These are phyloP conservation scores for Amblyteles armatorius DNA, from an alignment of 2,888 invertebrate species.

Conservation along the genomic window DNA sequence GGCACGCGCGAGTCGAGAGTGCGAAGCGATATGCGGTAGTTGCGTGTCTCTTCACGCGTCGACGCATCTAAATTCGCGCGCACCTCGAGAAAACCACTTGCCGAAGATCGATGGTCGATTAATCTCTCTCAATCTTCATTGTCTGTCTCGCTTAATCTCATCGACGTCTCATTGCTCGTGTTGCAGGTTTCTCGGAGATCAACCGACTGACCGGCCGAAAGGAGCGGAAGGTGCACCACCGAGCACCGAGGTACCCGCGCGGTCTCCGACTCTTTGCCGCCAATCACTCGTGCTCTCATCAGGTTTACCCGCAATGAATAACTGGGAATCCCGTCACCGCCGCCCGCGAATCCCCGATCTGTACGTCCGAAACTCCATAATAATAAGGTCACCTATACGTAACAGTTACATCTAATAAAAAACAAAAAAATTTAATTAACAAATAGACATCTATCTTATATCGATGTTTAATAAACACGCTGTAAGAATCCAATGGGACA, in stretches of 20 bases:
- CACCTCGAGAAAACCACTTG: constrained; percentile 2
- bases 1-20: constrained; percentile 60
- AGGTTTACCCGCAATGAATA: constrained; percentile 1
- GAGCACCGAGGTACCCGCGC: constrained; percentile 13
- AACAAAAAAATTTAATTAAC: constrained; percentile 24
- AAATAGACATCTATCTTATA: constrained; percentile 61
- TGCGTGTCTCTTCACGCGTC: constrained; percentile 45
- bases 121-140: constrained; percentile 69
- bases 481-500: constrained; percentile 76
- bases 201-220: constrained; percentile 25
- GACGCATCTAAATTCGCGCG: constrained; percentile 62
- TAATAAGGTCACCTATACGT: constrained; percentile 35
- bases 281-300: constrained; percentile 21
- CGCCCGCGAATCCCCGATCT: constrained; percentile 39
- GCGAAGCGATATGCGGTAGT: constrained; percentile 56
- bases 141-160: constrained; percentile 68
- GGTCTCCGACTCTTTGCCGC: constrained; percentile 2
- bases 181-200: constrained; percentile 67
- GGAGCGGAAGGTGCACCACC: neutral
- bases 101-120: constrained; percentile 68
- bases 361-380: constrained; percentile 48
- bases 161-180: constrained; percentile 64
- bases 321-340: constrained; percentile 22
- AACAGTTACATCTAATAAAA: constrained; percentile 33
- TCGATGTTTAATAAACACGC: constrained; percentile 67